phyloP scores from a whole-genome alignment of 2,888 invertebrate genomes.

The Drosophila aldrichi region DNA sequence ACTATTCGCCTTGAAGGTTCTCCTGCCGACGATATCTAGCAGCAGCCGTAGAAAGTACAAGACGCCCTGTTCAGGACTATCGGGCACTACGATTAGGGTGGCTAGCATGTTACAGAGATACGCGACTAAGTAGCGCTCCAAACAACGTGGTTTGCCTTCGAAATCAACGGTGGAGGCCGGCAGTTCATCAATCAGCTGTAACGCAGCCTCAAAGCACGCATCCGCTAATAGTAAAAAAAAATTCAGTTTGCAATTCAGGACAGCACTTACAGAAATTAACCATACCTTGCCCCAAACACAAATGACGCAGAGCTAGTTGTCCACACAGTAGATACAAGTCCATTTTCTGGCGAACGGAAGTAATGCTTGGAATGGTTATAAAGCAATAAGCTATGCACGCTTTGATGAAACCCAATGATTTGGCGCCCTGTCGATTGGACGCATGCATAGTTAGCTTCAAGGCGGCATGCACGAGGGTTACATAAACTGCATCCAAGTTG shows the following conservation, averaged over 20 bases:
- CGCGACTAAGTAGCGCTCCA: conserved; percentile 90
- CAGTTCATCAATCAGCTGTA: conserved; percentile 92
- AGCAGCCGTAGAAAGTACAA: conserved; percentile 92
- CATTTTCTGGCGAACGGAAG: conserved; percentile 91
- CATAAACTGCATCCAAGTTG: conserved; percentile 94
- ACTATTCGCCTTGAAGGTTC: conserved; percentile 89
- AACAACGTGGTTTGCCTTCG: conserved; percentile 91
- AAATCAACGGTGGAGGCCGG: conserved; percentile 89
- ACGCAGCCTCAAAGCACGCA: conserved; percentile 95
- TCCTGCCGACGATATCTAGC: conserved; percentile 92
- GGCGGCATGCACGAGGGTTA: conserved; percentile 94
- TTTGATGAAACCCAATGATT: conserved; percentile 94
- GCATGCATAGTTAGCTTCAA: conserved; percentile 91
- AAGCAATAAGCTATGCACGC: conserved; percentile 98
- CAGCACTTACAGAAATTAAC: accelerated
- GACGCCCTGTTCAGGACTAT: conserved; percentile 95
- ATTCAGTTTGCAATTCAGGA: neutral
- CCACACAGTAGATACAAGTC: conserved; percentile 95
- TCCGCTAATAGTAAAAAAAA: conserved; percentile 89
- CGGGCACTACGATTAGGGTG: conserved; percentile 93
- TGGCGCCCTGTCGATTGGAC: conserved; percentile 89
- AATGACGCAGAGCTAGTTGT: conserved; percentile 94
- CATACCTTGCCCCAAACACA: conserved; percentile 95
- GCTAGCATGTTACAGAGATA: conserved; percentile 92
- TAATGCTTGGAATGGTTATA: conserved; percentile 98